Evolutionary conservation across 37 sponge, comb jelly and placozoan genomes (phyloP).

Genomic region (Mnemiopsis leidyi): DNA sequence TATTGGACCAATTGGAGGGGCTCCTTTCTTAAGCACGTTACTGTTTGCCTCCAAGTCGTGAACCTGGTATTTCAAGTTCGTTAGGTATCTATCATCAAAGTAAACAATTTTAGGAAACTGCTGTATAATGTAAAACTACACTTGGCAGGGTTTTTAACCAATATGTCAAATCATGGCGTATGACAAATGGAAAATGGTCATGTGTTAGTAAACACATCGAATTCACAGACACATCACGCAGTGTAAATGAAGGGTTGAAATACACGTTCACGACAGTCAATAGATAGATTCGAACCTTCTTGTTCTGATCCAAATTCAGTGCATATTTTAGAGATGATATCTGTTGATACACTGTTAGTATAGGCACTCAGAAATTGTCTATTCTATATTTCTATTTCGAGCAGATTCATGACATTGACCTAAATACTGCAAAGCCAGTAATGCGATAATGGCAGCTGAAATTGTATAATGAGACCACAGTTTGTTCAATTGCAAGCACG

Average conservation of each 20-base stretch:
- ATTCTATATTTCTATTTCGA: neutral
- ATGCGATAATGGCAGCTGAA: neutral
- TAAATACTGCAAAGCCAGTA: neutral
- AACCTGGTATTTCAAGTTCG: conserved; percentile 65
- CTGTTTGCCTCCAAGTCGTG: conserved; percentile 78
- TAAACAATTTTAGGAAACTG: neutral
- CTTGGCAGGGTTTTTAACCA: no score
- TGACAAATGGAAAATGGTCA: no score
- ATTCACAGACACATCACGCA: no score
- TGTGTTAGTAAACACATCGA: no score
- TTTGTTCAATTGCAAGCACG: no score
- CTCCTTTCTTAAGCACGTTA: conserved; percentile 32
- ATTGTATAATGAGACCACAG: no score
- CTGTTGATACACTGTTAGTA: neutral
- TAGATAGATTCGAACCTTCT: conserved; percentile 19
- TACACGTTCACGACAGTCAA: neutral
- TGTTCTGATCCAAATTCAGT: conserved; percentile 57
- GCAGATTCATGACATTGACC: neutral
- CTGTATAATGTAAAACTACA: neutral
- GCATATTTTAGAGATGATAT: conserved; percentile 56
- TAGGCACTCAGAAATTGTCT: neutral
- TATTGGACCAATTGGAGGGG: conserved; percentile 66
- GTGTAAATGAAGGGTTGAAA: no score
- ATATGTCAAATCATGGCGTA: no score
- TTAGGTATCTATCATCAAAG: neutral